Percentiles rank a stretch among this genome's conserved stretches.
These are phyloP conservation scores for Podarcis cretensis DNA, from an alignment of 2,113 vertebrate species.

Conservation along the genomic window DNA sequence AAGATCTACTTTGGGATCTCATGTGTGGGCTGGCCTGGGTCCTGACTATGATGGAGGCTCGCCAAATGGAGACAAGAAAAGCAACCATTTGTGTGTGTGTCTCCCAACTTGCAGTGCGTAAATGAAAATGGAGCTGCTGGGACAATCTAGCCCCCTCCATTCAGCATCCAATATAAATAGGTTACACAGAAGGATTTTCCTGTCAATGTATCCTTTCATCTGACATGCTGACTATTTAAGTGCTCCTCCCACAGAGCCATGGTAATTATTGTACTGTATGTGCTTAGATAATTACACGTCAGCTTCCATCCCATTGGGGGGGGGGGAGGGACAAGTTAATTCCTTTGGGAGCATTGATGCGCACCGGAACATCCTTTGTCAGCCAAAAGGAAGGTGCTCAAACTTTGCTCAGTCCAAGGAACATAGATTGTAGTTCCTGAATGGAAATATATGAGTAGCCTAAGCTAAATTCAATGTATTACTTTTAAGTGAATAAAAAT, in stretches of 20 bases:
- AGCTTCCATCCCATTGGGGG: neutral
- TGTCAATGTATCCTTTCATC: constrained; percentile 5
- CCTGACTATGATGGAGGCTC: no score
- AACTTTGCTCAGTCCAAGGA: neutral
- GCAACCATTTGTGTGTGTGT: no score
- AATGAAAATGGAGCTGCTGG: neutral
- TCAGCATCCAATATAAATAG: neutral
- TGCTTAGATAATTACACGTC: neutral
- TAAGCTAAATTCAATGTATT: no score
- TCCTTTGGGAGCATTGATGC: neutral
- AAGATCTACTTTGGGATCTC: no score
- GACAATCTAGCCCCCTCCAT: neutral
- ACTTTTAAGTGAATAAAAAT: no score
- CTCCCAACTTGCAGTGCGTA: neutral
- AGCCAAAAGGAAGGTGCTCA: neutral
- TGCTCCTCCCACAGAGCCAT: neutral
- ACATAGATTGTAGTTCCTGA: neutral
- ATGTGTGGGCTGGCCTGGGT: no score
- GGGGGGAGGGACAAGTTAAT: neutral
- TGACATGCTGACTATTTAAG: constrained; percentile 9
- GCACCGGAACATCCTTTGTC: neutral
- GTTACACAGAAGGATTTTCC: neutral
- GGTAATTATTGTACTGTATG: constrained; percentile 9
- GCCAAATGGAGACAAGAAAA: no score
- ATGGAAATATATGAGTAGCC: neutral